Conservation (phyloP, 2,888 invertebrate species). For the Leptinotarsa rubiginosa region DNA sequence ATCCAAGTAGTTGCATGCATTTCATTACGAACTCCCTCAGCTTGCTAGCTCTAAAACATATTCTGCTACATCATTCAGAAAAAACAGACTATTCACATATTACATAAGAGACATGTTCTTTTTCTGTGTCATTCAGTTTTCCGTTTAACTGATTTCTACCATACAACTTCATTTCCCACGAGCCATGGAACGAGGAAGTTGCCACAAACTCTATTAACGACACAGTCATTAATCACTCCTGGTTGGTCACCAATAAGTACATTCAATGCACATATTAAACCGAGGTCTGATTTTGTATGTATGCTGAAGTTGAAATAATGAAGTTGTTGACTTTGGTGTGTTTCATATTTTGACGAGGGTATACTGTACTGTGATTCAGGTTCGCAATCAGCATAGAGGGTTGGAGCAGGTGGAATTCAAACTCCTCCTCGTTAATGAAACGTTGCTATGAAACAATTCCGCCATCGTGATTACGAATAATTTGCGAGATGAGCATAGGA, state of each 20-base stretch:
- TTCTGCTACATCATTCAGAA: too few species aligned
- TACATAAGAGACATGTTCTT: too few species aligned
- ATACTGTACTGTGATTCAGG: constrained; percentile 2
- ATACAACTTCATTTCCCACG: background rate
- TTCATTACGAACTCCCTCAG: too few species aligned
- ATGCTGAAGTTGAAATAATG: constrained; percentile 5
- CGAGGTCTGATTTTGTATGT: background rate
- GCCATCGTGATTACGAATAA: background rate
- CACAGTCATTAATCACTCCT: constrained; percentile 11
- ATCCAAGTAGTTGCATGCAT: too few species aligned
- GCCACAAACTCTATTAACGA: background rate
- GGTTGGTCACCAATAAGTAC: constrained; percentile 12
- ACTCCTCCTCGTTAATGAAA: background rate
- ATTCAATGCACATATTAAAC: constrained; percentile 5
- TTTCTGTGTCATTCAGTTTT: background rate
- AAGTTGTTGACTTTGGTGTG: constrained; percentile 11
- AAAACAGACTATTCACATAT: too few species aligned
- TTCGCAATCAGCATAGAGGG: constrained; percentile 12
- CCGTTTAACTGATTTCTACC: background rate
- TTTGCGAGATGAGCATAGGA: background rate
- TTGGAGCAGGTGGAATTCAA: constrained; percentile 6
- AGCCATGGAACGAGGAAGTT: background rate
- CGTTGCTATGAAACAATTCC: background rate
- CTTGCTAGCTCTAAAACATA: too few species aligned
- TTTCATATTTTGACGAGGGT: constrained; percentile 19